phyloP scores from a whole-genome alignment of 2,797 vertebrate genomes.

The Rhinatrema bivittatum region DNA sequence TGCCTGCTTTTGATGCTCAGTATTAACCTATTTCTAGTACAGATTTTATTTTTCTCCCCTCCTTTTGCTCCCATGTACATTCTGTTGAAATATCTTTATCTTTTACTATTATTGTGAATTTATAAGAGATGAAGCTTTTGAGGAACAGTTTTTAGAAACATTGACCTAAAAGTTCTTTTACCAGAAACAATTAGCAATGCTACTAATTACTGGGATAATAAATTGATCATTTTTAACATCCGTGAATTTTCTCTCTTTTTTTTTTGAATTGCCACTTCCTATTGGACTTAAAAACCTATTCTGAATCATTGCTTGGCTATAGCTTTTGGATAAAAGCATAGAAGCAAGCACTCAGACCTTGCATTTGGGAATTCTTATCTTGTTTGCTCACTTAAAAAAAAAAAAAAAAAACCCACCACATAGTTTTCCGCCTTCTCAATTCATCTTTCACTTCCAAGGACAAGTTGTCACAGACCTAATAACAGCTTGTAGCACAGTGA shows the following conservation, averaged over 20 bases:
- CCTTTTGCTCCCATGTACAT: no score
- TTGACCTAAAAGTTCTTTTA: no score
- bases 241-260: neutral
- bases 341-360: neutral
- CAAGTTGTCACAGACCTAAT: neutral
- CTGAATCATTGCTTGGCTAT: slow-evolving; percentile 4
- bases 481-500: neutral
- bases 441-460: neutral
- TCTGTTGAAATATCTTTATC: no score
- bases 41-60: no score
- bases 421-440: neutral
- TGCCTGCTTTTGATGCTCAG: no score
- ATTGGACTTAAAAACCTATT: neutral
- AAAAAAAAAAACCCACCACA: neutral
- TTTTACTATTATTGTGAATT: no score
- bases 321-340: slow-evolving; percentile 5
- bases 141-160: no score
- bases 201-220: neutral
- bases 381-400: neutral
- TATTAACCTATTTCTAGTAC: no score
- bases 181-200: neutral
- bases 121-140: no score
- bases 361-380: neutral
- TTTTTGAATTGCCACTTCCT: neutral
- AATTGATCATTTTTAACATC: neutral